Base-by-base conservation (phyloP, 37 sponge, comb jelly and placozoan species). In the Axinella damicornis region DNA sequence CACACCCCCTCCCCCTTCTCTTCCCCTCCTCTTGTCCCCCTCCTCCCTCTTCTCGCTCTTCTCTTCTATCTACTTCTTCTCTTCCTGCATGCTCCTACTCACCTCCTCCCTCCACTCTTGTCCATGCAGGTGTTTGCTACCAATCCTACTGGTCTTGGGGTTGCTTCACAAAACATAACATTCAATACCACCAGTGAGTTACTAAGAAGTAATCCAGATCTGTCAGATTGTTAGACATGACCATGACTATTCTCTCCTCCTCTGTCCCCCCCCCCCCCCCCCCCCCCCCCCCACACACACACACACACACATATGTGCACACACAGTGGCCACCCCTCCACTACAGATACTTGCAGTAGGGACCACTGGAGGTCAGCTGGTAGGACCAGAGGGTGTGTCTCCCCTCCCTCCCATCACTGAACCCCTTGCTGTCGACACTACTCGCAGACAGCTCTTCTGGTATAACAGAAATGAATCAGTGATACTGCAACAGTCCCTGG, bases 351-450 rank as follows among this genome's bases (percentile, higher is more conserved):
- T 89, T 20, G 76, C 41, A 9, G 21, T 77, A 0, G 65, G 32
- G 6, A 21, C 14, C 0, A 27, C n/a, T 53, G 57, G 61, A 5
- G 22, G 36, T 27, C 20, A 27, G 12, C 30, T 64, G 18, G 28
- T 69, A 69, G 81, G 1, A 32, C 16, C 22, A 65, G 27, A 9
- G 65, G 54, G 14, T n/a, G 27, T 33, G 31, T 74, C 38, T 15
- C 54, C 35, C 58, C 35, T 27, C 38, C 39, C 77, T 16, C 27
- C 21, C 20, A 28, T 24, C 38, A 14, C 2, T 25, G 57, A 21
- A 15, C 84, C 78, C 13, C 20, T 89, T 46, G 63, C 73, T 14
- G 69, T 83, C 24, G 73, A 89, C 40, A 89, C 78, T 34, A 55
- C 70, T 22, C 57, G 33, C 19, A 54, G 84, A 53, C 25, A 33